Base-by-base conservation (phyloP, 1,140 invertebrate genomes). In the Drosophila sechellia region DNA sequence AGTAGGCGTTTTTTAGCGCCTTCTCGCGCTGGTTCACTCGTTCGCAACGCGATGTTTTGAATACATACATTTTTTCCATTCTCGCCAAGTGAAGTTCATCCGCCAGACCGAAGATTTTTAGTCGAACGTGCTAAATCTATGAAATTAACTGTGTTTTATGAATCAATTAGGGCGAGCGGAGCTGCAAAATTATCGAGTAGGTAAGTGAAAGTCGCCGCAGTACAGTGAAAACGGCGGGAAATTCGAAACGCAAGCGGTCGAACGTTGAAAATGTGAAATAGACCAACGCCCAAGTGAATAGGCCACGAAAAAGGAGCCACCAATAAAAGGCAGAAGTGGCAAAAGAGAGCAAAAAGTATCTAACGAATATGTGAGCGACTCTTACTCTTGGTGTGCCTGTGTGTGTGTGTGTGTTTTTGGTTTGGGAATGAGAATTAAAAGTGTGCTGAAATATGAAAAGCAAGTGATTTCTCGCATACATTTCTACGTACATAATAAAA, bases 51-150 rank as follows among this genome's bases (percentile, higher is more conserved):
- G 63, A 31, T 83, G 66, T 84, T 84, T 83, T 79, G 73, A 77
- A 87, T 87, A 87, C 75, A 85, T 77, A 87, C 83, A 84, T 78
- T 86, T 83, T 87, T 87, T 87, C 66, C 83, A 69, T 83, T 86
- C 83, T 83, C 79, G 83, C 79, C 58, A 78, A 81, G 76, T 86
- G 66, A 78, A 80, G 81, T 79, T 87, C 76, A 70, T 71, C 63
- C 64, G 64, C 74, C 64, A 77, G 84, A 77, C 83, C 84, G 83
- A 81, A 86, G 78, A 79, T 70, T 79, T 79, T 89, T 68, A 65
- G 60, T 52, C 59, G 25, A 77, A 80, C 71, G 81, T 72, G 72
- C 78, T 56, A 71, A 73, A 84, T 74, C 77, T 77, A 84, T 83
- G 72, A 84, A 69, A 79, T 77, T 79, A 89, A 65, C 79, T 66